Evolutionary conservation across 2,113 vertebrate genomes (phyloP).

Genomic region (Clarias magur): DNA sequence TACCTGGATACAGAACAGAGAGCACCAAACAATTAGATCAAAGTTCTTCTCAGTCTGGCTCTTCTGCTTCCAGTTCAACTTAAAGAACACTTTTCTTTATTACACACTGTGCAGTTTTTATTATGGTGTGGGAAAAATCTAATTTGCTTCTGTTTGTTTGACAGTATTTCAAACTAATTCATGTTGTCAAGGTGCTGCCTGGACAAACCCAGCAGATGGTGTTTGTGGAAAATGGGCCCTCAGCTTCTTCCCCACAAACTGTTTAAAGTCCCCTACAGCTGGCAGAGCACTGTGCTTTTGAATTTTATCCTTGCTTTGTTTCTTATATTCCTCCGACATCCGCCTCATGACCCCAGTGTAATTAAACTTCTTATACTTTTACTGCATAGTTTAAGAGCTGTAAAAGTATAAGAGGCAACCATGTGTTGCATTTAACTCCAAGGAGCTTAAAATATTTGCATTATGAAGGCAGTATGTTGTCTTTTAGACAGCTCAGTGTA

Average conservation of each 20-base stretch:
- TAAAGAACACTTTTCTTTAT: conserved; percentile 65
- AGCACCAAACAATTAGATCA: conserved; percentile 58
- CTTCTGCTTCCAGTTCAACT: conserved; percentile 60
- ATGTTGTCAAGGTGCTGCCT: conserved; percentile 68
- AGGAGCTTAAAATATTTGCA: conserved; percentile 5
- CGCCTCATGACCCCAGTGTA: not conserved
- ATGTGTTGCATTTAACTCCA: conserved; percentile 22
- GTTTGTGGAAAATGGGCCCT: conserved; percentile 64
- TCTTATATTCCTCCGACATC: conserved; percentile 34
- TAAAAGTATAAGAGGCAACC: conserved; percentile 13
- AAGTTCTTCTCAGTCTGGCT: conserved; percentile 47
- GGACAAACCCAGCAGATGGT: conserved; percentile 72
- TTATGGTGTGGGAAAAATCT: conserved; percentile 68
- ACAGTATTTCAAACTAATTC: conserved; percentile 72
- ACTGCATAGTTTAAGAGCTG: conserved; percentile 17
- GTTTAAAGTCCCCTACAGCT: conserved; percentile 51
- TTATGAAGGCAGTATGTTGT: not conserved
- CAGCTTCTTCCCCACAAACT: conserved; percentile 53
- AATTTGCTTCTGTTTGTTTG: conserved; percentile 70
- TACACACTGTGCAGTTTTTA: conserved; percentile 69
- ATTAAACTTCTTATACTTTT: not conserved
- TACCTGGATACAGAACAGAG: conserved; percentile 57
- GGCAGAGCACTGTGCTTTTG: not conserved
- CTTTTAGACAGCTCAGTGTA: not conserved
- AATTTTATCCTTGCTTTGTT: conserved; percentile 17